A percentile compares a stretch with the other conserved stretches of the same genome.
Evolutionary conservation across 2,113 vertebrate genomes (phyloP).

Genomic region (Nycticorax nycticorax): DNA sequence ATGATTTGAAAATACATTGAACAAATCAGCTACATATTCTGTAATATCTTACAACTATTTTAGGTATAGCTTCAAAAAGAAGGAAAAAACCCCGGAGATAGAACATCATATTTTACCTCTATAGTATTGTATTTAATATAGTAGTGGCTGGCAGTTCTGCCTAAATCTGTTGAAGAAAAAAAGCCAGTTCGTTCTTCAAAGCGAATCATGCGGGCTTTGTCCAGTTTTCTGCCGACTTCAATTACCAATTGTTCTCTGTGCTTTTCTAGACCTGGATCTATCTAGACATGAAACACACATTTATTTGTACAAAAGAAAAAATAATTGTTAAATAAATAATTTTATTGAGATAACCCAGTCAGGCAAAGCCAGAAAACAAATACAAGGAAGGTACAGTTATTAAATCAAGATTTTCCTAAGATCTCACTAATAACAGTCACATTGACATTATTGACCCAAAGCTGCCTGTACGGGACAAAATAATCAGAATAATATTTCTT

Average conservation of each 20-base stretch:
- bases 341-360: not conserved
- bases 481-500: not conserved
- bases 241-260: constrained; percentile 90
- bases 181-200: constrained; percentile 97
- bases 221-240: constrained; percentile 90
- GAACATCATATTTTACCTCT: constrained; percentile 80
- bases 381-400: not conserved
- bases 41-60: not conserved
- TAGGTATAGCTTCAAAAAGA: not conserved
- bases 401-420: not conserved
- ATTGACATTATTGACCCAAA: not conserved
- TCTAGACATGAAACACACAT: constrained; percentile 66
- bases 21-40: not conserved
- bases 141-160: constrained; percentile 95
- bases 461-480: not conserved
- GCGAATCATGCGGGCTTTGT: constrained; percentile 96
- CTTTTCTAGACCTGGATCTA: constrained; percentile 89
- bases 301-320: not conserved
- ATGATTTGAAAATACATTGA: not conserved
- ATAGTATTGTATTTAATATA: constrained; percentile 98
- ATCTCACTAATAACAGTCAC: not conserved
- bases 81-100: not conserved
- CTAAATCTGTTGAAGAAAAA: constrained; percentile 94
- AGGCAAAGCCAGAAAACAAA: not conserved
- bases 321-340: not conserved